Evolutionary conservation across 2,888 invertebrate species (phyloP).

Genomic region (Brachypalpus laphriformis): DNA sequence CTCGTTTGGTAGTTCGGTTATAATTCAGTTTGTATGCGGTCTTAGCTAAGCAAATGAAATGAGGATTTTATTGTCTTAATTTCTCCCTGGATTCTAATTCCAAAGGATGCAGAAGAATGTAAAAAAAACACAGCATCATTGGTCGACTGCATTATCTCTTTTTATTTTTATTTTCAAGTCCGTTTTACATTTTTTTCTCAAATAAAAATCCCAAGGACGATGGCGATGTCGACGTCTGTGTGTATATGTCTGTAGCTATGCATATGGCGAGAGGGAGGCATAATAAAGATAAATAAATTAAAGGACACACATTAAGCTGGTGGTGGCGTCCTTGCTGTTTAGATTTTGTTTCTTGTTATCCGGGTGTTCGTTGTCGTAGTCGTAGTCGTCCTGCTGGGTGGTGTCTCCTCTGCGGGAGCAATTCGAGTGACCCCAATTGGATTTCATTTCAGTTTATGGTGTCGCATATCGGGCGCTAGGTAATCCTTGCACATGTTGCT

Average conservation of each 20-base stretch:
- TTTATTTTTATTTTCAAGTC: conserved; percentile 38
- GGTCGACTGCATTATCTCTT: conserved; percentile 48
- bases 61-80: conserved; percentile 73
- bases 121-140: not conserved
- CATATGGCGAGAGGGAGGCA: conserved; percentile 36
- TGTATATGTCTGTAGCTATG: not conserved
- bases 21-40: conserved; percentile 71
- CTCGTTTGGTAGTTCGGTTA: conserved; percentile 59
- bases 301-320: conserved; percentile 71
- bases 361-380: conserved; percentile 3
- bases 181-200: conserved; percentile 4
- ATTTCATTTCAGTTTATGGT: conserved; percentile 72
- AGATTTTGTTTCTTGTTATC: conserved; percentile 66
- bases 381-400: not conserved
- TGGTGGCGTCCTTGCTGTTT: conserved; percentile 53
- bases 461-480: conserved; percentile 68
- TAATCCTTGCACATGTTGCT: conserved; percentile 61
- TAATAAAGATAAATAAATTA: conserved; percentile 72
- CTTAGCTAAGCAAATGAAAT: conserved; percentile 66
- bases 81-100: conserved; percentile 63
- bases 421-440: conserved; percentile 71
- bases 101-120: conserved; percentile 26
- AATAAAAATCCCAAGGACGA: conserved; percentile 40
- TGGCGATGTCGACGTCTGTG: conserved; percentile 1
- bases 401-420: conserved; percentile 24